These are phyloP conservation scores for Hydra vulgaris DNA, from an alignment of 30 jellyfish, hydroid and myxozoan species.

Conservation along the genomic window DNA sequence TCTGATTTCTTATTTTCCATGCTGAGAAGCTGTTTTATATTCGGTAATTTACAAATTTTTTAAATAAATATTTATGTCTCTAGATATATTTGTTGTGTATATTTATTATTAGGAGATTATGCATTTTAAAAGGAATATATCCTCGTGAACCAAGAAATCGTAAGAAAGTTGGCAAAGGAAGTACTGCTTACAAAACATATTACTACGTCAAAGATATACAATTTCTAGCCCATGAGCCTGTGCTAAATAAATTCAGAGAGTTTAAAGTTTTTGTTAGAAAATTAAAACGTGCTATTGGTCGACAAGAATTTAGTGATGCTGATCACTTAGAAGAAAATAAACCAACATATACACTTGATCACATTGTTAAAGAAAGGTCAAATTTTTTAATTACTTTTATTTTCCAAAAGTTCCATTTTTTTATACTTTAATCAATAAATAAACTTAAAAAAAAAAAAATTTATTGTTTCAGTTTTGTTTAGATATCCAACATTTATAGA, in stretches of 20 bases:
- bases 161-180: conserved; percentile 90
- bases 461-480: too few relatives aligned
- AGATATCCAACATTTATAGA: conserved; percentile 98
- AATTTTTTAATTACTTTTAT: background rate
- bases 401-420: background rate
- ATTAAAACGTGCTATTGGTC: conserved; percentile 81
- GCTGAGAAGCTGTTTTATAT: too few relatives aligned
- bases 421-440: background rate
- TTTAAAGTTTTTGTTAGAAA: conserved; percentile 72
- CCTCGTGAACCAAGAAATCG: conserved; percentile 96
- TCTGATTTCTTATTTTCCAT: too few relatives aligned
- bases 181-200: conserved; percentile 73
- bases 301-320: conserved; percentile 70
- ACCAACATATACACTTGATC: conserved; percentile 89
- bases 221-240: conserved; percentile 94
- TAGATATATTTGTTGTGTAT: background rate
- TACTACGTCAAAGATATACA: conserved; percentile 88
- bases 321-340: conserved; percentile 75
- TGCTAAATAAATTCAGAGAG: conserved; percentile 76
- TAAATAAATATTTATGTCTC: too few relatives aligned
- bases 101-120: conserved; percentile 55
- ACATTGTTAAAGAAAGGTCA: conserved; percentile 94
- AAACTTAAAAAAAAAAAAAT: too few relatives aligned
- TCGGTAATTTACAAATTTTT: too few relatives aligned
- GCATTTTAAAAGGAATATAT: conserved; percentile 96